Percentiles rank a stretch among this genome's conserved stretches.
Evolutionary conservation across 92 coral and sea anemone genomes (phyloP).

Genomic region (Desmophyllum pertusum): DNA sequence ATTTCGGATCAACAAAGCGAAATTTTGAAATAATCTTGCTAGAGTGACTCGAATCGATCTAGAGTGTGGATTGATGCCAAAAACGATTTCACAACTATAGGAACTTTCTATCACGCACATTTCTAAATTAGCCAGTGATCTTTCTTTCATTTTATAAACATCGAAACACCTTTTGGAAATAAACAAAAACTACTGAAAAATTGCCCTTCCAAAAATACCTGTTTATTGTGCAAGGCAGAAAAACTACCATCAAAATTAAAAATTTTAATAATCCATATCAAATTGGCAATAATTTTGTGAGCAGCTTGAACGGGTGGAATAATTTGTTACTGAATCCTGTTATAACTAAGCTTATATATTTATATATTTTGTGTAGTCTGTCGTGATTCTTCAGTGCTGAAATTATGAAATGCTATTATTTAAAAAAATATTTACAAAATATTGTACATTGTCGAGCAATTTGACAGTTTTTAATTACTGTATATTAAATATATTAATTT

Average conservation of each 20-base stretch:
- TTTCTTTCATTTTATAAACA: neutral
- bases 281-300: neutral
- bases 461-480: neutral
- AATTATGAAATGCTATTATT: too few species aligned
- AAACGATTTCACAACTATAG: constrained; percentile 1
- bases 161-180: neutral
- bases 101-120: neutral
- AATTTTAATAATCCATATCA: constrained; percentile 4
- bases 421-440: too few species aligned
- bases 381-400: too few species aligned
- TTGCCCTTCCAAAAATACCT: neutral
- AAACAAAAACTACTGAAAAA: neutral
- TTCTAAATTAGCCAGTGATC: neutral
- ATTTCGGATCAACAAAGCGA: neutral
- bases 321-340: too few species aligned
- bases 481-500: too few species aligned
- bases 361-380: neutral
- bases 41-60: too few species aligned
- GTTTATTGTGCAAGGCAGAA: neutral
- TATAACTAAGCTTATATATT: neutral
- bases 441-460: neutral
- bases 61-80: neutral
- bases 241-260: neutral
- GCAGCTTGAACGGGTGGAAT: neutral
- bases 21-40: neutral